Evolutionary conservation across 2,113 vertebrate species (phyloP), one percentile per base, ranked within the genome.

Genomic region (Nerophis ophidion): DNA sequence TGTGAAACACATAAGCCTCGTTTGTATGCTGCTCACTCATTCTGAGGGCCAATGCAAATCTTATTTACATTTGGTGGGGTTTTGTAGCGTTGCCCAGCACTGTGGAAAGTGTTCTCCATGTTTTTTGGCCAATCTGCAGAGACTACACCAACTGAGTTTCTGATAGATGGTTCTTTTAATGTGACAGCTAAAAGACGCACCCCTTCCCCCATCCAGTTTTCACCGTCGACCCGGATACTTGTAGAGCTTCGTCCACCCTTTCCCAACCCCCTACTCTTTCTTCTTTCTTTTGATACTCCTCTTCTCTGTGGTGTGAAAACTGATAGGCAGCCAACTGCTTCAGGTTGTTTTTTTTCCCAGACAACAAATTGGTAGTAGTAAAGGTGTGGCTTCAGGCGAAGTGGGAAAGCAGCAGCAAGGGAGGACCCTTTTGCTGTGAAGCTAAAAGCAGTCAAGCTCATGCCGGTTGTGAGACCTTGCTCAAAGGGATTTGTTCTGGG

Each of bases 401-500:
- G 67, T 56, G 38, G 36, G 66, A 70, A 70, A 66, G 62, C 59
- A 33, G 75, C 59, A 51, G 59, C 10, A 16, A 57, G 70, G 77
- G 79, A 81, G 70, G 71, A 76, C 79, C 84, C 85, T 49, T 87
- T 81, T 90, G 85, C 87, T 75, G 76, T 81, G 70, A 85, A 86
- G 83, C 77, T 74, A 74, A 80, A 86, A 83, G 76, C 77, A 75
- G 87, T 81, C 83, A 75, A 26, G 82, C 75, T 83, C 71, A 81
- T 76, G 81, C 76, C 73, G 83, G 87, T 85, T 81, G 83, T 88
- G 79, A 66, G 44, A 66, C 72, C 78, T 74, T 45, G 82, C 86
- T 88, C 74, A 84, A 88, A 91, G 82, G 90, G 91, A 87, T 85
- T 81, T 80, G 86, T 86, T 87, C 87, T 91, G 89, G 88, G 88